These are phyloP conservation scores for Grapholita molesta DNA, from an alignment of 1,140 invertebrate species.

Conservation along the genomic window DNA sequence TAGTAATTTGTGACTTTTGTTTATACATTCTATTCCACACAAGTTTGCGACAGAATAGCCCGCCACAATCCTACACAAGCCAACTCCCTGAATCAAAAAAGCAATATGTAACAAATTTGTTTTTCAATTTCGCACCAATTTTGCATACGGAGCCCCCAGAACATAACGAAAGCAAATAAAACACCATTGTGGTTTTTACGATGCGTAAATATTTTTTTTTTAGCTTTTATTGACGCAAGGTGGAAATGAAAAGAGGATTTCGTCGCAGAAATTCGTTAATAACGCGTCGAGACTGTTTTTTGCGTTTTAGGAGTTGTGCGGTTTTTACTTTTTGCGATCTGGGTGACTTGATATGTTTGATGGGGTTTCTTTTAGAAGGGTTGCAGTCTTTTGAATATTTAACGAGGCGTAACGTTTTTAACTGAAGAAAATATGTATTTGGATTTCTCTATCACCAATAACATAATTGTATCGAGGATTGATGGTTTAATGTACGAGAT, in stretches of 20 bases:
- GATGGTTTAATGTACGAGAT: too few species aligned
- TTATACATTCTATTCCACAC: too few species aligned
- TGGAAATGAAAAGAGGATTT: conserved; percentile 59
- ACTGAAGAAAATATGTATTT: too few species aligned
- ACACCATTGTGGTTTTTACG: conserved; percentile 68
- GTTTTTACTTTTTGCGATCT: conserved; percentile 23
- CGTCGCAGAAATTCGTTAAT: conserved; percentile 45
- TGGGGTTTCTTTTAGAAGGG: neutral
- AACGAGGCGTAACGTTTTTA: neutral
- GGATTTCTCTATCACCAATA: too few species aligned
- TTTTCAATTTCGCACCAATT: conserved; percentile 77
- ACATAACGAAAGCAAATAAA: conserved; percentile 53
- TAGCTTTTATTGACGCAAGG: conserved; percentile 53
- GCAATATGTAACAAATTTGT: conserved; percentile 77
- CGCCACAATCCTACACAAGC: conserved; percentile 21
- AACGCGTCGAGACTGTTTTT: conserved; percentile 25
- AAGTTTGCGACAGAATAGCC: conserved; percentile 40
- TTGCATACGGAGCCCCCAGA: conserved; percentile 59
- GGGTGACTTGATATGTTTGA: conserved; percentile 29
- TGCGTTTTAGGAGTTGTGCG: conserved; percentile 23
- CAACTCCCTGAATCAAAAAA: conserved; percentile 59
- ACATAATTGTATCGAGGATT: too few species aligned
- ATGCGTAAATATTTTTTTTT: conserved; percentile 57
- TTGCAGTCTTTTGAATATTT: neutral
- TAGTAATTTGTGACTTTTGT: too few species aligned